phyloP scores from a whole-genome alignment of 2,888 invertebrate genomes.

The Halictus ligatus region DNA sequence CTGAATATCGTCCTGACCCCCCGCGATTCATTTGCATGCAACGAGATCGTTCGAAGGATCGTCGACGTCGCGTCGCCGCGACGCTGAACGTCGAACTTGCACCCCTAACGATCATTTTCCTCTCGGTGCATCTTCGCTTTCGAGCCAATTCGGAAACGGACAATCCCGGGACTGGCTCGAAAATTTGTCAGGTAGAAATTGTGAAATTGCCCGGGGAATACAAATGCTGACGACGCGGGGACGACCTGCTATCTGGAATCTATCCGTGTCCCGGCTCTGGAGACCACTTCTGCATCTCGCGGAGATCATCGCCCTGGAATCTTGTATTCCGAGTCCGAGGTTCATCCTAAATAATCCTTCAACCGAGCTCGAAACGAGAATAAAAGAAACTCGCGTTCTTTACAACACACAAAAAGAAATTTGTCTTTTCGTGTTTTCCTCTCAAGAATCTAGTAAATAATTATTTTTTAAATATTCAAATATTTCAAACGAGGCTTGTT shows the following conservation, averaged over 20 bases:
- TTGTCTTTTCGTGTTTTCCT: background rate
- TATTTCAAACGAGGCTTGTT: background rate
- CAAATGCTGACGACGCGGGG: constrained; percentile 62
- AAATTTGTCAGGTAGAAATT: constrained; percentile 75
- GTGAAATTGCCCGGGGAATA: constrained; percentile 70
- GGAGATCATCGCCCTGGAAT: background rate
- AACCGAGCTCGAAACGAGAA: background rate
- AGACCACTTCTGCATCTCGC: background rate
- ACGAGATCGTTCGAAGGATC: constrained; percentile 48
- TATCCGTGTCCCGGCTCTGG: constrained; percentile 20
- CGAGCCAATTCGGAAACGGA: constrained; percentile 70
- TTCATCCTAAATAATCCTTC: background rate
- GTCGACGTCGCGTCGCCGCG: constrained; percentile 35
- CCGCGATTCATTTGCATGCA: constrained; percentile 62
- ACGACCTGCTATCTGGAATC: constrained; percentile 24
- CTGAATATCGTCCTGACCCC: constrained; percentile 25
- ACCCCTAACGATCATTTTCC: constrained; percentile 58
- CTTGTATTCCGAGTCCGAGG: background rate
- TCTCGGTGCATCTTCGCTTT: constrained; percentile 12
- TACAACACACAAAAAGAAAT: background rate
- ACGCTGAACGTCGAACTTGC: constrained; percentile 40
- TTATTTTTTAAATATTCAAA: background rate
- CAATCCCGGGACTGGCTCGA: constrained; percentile 64
- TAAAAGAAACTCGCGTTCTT: background rate
- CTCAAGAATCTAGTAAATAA: background rate